phyloP scores from a whole-genome alignment of 1,140 invertebrate species.

The Gonatopus flavifemur region DNA sequence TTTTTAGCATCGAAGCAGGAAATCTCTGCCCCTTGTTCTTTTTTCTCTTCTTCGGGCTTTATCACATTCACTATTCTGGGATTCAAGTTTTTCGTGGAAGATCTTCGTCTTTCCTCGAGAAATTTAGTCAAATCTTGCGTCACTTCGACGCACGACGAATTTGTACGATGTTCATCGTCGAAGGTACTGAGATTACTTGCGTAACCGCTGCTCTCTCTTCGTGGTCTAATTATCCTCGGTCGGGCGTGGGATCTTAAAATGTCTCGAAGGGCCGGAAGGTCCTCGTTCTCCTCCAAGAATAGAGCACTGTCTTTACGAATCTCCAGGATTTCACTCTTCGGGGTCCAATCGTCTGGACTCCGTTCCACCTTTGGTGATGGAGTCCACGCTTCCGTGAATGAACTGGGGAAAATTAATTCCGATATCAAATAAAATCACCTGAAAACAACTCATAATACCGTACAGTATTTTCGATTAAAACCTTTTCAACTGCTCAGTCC shows the following conservation, averaged over 20 bases:
- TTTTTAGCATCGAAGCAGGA: slow-evolving; percentile 19
- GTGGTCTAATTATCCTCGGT: slow-evolving; percentile 23
- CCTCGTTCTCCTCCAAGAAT: slow-evolving; percentile 35
- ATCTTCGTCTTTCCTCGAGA: slow-evolving; percentile 32
- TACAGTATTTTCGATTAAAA: no score
- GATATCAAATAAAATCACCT: no score
- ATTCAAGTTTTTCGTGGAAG: slow-evolving; percentile 29
- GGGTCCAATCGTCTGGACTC: no score
- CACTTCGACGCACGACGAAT: slow-evolving; percentile 23
- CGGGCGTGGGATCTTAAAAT: slow-evolving; percentile 6
- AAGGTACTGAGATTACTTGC: slow-evolving; percentile 45
- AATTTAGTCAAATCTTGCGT: slow-evolving; percentile 21
- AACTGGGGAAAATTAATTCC: no score
- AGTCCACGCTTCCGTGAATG: no score
- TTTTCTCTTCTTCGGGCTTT: slow-evolving; percentile 14
- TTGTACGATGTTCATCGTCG: slow-evolving; percentile 44
- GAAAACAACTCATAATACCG: no score
- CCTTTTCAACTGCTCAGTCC: no score
- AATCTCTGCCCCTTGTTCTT: slow-evolving; percentile 6
- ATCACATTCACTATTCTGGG: slow-evolving; percentile 7
- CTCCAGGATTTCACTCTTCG: slow-evolving; percentile 19
- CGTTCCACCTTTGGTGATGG: no score
- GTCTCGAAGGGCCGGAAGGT: slow-evolving; percentile 21
- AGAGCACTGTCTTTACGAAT: slow-evolving; percentile 42
- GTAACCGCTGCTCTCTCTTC: slow-evolving; percentile 49